Conservation (phyloP, 2,113 vertebrate genomes). For the Hippolais icterina region DNA sequence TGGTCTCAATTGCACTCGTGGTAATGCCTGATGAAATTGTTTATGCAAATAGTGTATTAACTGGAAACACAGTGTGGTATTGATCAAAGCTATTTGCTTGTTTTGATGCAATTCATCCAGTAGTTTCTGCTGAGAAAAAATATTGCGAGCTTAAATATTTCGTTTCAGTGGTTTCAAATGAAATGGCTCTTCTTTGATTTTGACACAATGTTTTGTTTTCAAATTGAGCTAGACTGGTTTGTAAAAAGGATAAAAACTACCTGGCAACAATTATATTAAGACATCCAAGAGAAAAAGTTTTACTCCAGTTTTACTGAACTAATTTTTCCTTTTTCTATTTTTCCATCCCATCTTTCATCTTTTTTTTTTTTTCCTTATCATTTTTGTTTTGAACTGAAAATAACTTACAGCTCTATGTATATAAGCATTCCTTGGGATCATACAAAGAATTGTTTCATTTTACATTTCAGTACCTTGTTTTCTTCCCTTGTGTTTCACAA, state of each 20-base stretch:
- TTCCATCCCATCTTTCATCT: rapidly evolving
- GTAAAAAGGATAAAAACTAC: neutral
- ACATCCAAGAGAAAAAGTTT: neutral
- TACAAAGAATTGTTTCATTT: neutral
- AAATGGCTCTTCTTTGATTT: conserved; percentile 6
- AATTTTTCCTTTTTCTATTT: neutral
- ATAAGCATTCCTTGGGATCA: neutral
- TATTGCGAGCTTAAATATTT: conserved; percentile 37
- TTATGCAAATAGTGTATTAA: conserved; percentile 58
- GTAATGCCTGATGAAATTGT: conserved; percentile 24
- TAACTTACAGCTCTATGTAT: neutral
- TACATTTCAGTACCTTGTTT: neutral
- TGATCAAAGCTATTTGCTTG: conserved; percentile 50
- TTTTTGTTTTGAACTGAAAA: neutral
- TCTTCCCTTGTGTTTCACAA: neutral
- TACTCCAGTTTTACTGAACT: neutral
- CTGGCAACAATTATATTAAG: neutral
- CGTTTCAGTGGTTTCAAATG: neutral
- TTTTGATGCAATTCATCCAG: conserved; percentile 24
- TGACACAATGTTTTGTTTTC: conserved; percentile 45
- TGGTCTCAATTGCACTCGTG: neutral
- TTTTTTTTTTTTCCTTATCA: neutral
- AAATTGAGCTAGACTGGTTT: neutral
- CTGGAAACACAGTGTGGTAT: neutral
- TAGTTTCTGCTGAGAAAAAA: neutral